phyloP scores from a whole-genome alignment of 2,888 invertebrate genomes.

The Drosophila nr. perissopoda region DNA sequence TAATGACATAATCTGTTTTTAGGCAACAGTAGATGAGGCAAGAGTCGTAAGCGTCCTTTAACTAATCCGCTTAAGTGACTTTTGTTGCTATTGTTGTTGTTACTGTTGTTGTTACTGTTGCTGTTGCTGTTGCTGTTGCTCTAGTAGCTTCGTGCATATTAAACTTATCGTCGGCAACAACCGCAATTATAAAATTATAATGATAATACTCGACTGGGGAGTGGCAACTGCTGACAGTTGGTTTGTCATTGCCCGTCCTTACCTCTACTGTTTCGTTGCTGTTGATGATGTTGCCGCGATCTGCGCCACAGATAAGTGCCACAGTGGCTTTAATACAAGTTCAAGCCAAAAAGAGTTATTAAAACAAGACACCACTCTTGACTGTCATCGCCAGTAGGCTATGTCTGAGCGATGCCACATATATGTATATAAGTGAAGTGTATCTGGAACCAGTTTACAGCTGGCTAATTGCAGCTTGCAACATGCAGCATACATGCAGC shows the following conservation, averaged over 20 bases:
- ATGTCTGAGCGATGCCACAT: constrained; percentile 10
- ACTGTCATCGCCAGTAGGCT: constrained; percentile 35
- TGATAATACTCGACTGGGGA: constrained; percentile 77
- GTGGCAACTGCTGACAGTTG: constrained; percentile 78
- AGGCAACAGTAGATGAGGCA: constrained; percentile 52
- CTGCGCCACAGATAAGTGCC: constrained; percentile 65
- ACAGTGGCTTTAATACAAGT: constrained; percentile 36
- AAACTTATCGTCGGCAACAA: constrained; percentile 76
- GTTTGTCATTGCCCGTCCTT: constrained; percentile 70
- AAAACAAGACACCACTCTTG: constrained; percentile 59
- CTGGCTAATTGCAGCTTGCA: constrained; percentile 62
- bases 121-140: constrained; percentile 33
- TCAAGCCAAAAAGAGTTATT: constrained; percentile 78
- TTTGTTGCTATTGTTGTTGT: constrained; percentile 55
- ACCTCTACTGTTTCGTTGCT: constrained; percentile 19
- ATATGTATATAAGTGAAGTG: constrained; percentile 15
- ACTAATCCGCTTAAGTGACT: constrained; percentile 80
- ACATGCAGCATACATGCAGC: constrained; percentile 17
- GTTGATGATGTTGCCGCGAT: constrained; percentile 63
- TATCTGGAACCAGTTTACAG: constrained; percentile 64
- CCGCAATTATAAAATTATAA: constrained; percentile 81
- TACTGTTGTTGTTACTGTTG: constrained; percentile 34
- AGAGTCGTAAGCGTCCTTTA: constrained; percentile 47
- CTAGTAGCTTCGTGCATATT: constrained; percentile 66
- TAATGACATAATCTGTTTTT: constrained; percentile 80